Evolutionary conservation across 92 coral and sea anemone species (phyloP).

Genomic region (Porites divaricata): DNA sequence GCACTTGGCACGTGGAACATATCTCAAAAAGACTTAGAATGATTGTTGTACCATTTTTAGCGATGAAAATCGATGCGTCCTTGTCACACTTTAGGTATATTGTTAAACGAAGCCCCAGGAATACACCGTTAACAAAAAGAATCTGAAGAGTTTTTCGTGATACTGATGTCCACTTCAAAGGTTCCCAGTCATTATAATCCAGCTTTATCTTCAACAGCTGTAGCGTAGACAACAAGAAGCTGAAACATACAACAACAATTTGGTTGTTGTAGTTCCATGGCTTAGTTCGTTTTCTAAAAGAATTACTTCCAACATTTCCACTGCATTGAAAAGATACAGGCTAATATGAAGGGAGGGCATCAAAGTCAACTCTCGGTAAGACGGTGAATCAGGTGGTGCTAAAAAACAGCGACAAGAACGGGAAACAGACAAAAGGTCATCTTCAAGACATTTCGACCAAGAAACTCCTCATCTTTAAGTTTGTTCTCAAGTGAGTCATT

Average conservation of each 20-base stretch:
- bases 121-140: slow-evolving; percentile 35
- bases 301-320: slow-evolving; percentile 59
- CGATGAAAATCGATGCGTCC: slow-evolving; percentile 65
- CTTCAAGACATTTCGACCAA: slow-evolving; percentile 77
- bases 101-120: slow-evolving; percentile 49
- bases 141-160: slow-evolving; percentile 9
- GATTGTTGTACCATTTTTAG: slow-evolving; percentile 44
- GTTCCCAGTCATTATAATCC: not conserved
- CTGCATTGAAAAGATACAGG: slow-evolving; percentile 65
- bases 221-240: slow-evolving; percentile 47
- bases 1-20: not conserved
- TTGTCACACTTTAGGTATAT: slow-evolving; percentile 32
- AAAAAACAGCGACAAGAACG: slow-evolving; percentile 54
- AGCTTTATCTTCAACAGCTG: slow-evolving; percentile 48
- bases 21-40: slow-evolving; percentile 23
- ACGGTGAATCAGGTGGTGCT: slow-evolving; percentile 25
- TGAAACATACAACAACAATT: slow-evolving; percentile 33
- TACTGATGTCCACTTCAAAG: not conserved
- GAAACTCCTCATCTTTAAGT: slow-evolving; percentile 34
- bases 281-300: slow-evolving; percentile 24
- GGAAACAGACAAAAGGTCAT: slow-evolving; percentile 75
- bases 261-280: slow-evolving; percentile 13
- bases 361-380: slow-evolving; percentile 32
- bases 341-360: slow-evolving; percentile 40
- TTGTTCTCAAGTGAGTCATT: slow-evolving; percentile 26